These are phyloP conservation scores for Keiferia lycopersicella DNA, from an alignment of 2,888 invertebrate species.

Conservation along the genomic window DNA sequence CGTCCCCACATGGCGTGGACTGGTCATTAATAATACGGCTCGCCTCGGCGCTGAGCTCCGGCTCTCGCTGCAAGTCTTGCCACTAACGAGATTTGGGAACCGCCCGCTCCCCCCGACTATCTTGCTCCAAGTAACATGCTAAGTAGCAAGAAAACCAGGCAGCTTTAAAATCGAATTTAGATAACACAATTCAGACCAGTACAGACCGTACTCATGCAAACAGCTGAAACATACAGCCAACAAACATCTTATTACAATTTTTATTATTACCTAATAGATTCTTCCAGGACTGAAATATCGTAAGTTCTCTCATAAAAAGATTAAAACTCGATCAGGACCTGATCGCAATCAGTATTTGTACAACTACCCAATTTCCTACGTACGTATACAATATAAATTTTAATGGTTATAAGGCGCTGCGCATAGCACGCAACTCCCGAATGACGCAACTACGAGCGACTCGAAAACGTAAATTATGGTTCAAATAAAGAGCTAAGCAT, in stretches of 20 bases:
- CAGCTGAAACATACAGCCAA: not conserved
- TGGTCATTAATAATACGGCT: constrained; percentile 29
- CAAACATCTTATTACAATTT: not conserved
- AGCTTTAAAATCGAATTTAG: constrained; percentile 18
- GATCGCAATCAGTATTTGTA: constrained; percentile 66
- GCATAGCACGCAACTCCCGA: constrained; percentile 71
- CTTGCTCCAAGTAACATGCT: constrained; percentile 23
- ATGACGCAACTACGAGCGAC: constrained; percentile 62
- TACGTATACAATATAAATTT: constrained; percentile 68
- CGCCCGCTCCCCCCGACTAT: constrained; percentile 23
- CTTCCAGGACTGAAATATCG: not conserved
- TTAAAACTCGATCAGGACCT: constrained; percentile 58
- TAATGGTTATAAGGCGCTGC: constrained; percentile 68
- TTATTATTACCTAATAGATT: not conserved
- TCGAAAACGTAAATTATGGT: constrained; percentile 73
- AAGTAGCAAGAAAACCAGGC: constrained; percentile 19
- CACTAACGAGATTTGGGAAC: constrained; percentile 30
- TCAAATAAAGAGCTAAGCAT: too few species aligned
- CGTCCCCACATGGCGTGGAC: constrained; percentile 32
- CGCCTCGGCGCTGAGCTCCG: constrained; percentile 22
- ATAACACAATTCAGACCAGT: constrained; percentile 10
- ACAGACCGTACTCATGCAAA: not conserved
- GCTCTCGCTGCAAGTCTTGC: constrained; percentile 18
- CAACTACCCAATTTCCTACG: constrained; percentile 74
- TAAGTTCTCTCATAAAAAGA: not conserved